Evolutionary conservation across 35 echinoderm and acorn worm genomes (phyloP).

Genomic region (Apostichopus californicus): DNA sequence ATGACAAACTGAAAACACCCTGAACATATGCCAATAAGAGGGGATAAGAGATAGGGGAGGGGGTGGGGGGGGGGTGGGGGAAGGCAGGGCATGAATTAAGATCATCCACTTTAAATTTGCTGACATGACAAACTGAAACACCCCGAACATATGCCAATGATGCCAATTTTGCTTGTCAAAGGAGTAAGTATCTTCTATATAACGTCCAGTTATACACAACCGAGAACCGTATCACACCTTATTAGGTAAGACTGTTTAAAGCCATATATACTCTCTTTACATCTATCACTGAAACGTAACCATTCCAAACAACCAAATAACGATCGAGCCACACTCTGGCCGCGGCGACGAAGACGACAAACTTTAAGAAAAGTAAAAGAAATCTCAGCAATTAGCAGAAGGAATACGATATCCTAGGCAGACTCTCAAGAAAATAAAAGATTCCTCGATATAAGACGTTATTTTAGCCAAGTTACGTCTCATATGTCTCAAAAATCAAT

Average conservation of each 20-base stretch:
- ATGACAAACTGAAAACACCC: no score
- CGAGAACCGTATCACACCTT: no score
- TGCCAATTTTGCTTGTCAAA: no score
- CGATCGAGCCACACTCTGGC: background rate
- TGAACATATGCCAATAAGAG: no score
- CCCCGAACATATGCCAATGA: no score
- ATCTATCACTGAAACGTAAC: background rate
- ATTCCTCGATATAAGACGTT: conserved; percentile 8
- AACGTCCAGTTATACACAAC: no score
- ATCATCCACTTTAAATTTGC: no score
- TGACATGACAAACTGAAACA: no score
- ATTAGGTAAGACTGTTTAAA: background rate
- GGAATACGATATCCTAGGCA: conserved; percentile 16
- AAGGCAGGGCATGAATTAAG: no score
- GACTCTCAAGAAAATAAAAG: conserved; percentile 22
- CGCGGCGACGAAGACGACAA: background rate
- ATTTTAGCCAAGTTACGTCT: conserved; percentile 19
- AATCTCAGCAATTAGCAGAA: conserved; percentile 27
- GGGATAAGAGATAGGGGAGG: no score
- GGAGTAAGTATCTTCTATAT: no score
- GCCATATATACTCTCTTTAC: background rate
- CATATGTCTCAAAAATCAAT: conserved; percentile 24
- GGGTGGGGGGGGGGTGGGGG: no score
- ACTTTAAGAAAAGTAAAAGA: background rate
- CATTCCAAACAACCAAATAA: conserved; percentile 9